Conservation (phyloP, 2,113 vertebrate species). For the Heterotis niloticus region DNA sequence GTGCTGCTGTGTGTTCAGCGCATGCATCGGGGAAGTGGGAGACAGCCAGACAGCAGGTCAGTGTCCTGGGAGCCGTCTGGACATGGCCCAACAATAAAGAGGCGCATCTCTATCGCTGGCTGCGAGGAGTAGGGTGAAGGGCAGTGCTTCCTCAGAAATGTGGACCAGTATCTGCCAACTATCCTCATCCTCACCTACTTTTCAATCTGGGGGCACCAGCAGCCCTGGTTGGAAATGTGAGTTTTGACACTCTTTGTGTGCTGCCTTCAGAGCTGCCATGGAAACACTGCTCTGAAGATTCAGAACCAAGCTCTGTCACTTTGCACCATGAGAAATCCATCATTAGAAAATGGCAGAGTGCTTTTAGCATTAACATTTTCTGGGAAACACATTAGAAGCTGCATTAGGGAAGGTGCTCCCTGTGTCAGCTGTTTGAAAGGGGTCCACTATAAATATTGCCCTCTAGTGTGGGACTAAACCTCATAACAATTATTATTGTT, state of each 20-base stretch:
- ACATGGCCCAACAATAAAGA: conserved; percentile 37
- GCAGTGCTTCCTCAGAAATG: conserved; percentile 9
- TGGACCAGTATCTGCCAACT: background rate
- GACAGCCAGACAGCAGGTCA: conserved; percentile 32
- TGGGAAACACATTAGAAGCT: background rate
- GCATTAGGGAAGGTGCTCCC: background rate
- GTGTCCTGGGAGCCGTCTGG: conserved; percentile 38
- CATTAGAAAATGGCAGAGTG: background rate
- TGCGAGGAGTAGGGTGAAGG: conserved; percentile 24
- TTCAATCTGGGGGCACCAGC: background rate
- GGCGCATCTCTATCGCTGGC: conserved; percentile 41
- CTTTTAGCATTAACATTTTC: background rate
- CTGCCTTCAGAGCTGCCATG: background rate
- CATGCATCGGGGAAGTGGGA: conserved; percentile 17
- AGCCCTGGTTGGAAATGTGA: background rate
- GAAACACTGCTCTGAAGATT: background rate
- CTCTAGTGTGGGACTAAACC: too few species aligned
- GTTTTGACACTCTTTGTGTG: background rate
- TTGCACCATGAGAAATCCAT: background rate
- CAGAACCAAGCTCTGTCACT: background rate
- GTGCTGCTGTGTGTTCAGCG: conserved; percentile 4
- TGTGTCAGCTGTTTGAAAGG: background rate
- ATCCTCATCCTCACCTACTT: background rate
- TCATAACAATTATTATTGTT: background rate
- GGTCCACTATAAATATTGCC: background rate